These are phyloP conservation scores for Fragum whitleyi DNA, from an alignment of 2,888 invertebrate species.

Conservation along the genomic window DNA sequence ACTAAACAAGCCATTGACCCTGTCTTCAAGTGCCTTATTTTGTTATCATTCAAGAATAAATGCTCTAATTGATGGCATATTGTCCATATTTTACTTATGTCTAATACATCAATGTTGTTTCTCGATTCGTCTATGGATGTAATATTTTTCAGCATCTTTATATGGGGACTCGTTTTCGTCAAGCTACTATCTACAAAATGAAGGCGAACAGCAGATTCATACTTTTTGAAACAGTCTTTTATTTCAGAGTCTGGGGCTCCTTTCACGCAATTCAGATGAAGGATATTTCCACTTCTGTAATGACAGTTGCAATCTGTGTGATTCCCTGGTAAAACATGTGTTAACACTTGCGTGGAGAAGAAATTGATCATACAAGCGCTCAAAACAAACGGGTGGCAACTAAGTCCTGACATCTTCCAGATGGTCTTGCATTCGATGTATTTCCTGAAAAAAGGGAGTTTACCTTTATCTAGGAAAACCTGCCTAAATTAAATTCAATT, in stretches of 20 bases:
- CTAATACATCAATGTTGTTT: constrained; percentile 26
- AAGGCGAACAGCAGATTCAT: constrained; percentile 12
- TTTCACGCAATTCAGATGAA: neutral
- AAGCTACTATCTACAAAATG: constrained; percentile 31
- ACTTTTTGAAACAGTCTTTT: constrained; percentile 15
- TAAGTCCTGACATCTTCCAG: too few relatives aligned
- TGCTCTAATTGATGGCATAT: constrained; percentile 27
- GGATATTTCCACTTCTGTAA: neutral
- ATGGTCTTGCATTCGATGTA: too few relatives aligned
- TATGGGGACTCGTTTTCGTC: neutral
- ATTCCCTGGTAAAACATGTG: too few relatives aligned
- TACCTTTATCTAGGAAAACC: too few relatives aligned
- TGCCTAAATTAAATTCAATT: too few relatives aligned
- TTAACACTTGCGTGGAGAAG: too few relatives aligned
- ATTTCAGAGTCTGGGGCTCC: constrained; percentile 20
- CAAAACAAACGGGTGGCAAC: too few relatives aligned
- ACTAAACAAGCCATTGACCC: constrained; percentile 45
- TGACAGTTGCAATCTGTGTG: too few relatives aligned
- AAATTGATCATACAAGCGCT: too few relatives aligned
- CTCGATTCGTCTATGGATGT: constrained; percentile 30
- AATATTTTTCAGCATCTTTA: constrained; percentile 29
- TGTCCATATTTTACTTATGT: constrained; percentile 24
- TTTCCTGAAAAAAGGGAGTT: too few relatives aligned
- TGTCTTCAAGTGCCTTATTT: constrained; percentile 18
- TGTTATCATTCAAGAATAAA: constrained; percentile 34